Evolutionary conservation across 2,797 vertebrate species (phyloP), one percentile per base, ranked within the genome.

Genomic region (Semotilus atromaculatus): DNA sequence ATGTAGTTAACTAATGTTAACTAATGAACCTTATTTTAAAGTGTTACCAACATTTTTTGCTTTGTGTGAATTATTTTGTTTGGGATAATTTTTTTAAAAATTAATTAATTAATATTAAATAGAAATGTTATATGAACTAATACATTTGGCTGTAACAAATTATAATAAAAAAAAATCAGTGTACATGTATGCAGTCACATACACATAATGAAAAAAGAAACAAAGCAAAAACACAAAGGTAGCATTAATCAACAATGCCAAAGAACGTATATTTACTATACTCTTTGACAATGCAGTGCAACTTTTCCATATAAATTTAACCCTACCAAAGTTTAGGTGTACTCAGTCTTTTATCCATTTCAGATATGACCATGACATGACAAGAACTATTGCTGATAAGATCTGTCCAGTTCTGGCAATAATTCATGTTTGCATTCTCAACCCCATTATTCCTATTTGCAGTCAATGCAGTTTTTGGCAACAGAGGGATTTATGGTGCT

Each of bases 391-490:
- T 73, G 55, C 8, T 31, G 29, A 73, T 48, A 64, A 64, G 16
- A 40, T 64, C 29, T 51, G 43, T 51, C 9, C 8, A 38, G 40
- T 73, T 64, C 51, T 21, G 64, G 40, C 21, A 64, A 66, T 82
- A 82, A 74, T 58, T 82, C 66, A 72, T 71, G 48, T 43, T 29
- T 29, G 34, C 11, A 71, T 82, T 82, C 53, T 23, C 68, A 72
- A 45, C 36, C 36, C 38, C 48, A 43, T 82, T 38, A 82, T 64
- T 51, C 55, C 71, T 75, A 38, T 66, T 64, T 48, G 81, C 70
- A 74, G 71, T 38, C 81, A 51, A 38, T 19, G 81, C 81, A 82
- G 70, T 48, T 82, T 18, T 82, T 74, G 70, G 58, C 14, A 82
- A 64, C 40, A 48, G 58, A 66, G 58, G 29, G 64, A 68, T 80